Conservation (phyloP, 92 coral and sea anemone genomes). For the Ricordea florida region DNA sequence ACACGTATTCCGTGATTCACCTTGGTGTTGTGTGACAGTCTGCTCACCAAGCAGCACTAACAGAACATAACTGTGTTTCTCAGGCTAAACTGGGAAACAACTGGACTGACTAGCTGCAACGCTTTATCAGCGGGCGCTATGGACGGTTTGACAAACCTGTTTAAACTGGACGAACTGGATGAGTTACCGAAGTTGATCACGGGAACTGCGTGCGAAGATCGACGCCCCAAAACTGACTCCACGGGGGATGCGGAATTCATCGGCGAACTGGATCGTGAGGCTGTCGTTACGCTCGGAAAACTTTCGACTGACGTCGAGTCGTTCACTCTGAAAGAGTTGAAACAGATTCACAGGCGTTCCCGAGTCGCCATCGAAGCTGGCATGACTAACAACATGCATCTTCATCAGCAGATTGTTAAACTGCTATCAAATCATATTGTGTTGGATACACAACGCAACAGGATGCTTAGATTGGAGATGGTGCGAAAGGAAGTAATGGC, state of each 20-base stretch:
- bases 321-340: conserved; percentile 69
- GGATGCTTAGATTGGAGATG: conserved; percentile 21
- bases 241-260: conserved; percentile 63
- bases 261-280: conserved; percentile 68
- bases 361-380: conserved; percentile 84
- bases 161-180: conserved; percentile 27
- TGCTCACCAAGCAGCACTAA: too few relatives aligned
- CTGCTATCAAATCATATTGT: conserved; percentile 57
- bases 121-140: conserved; percentile 24
- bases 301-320: conserved; percentile 62
- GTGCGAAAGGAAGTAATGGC: conserved; percentile 51
- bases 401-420: conserved; percentile 66
- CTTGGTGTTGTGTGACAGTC: too few relatives aligned
- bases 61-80: conserved; percentile 29
- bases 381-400: conserved; percentile 74
- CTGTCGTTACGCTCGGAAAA: conserved; percentile 49
- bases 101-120: conserved; percentile 9
- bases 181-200: background rate
- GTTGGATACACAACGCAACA: conserved; percentile 40
- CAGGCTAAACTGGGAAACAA: conserved; percentile 53
- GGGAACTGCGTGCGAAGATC: background rate
- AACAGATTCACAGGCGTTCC: conserved; percentile 69
- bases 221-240: background rate
- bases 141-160: conserved; percentile 19
- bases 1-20: too few relatives aligned